phyloP scores from a whole-genome alignment of 2,888 invertebrate genomes.

The Junonia oenone region DNA sequence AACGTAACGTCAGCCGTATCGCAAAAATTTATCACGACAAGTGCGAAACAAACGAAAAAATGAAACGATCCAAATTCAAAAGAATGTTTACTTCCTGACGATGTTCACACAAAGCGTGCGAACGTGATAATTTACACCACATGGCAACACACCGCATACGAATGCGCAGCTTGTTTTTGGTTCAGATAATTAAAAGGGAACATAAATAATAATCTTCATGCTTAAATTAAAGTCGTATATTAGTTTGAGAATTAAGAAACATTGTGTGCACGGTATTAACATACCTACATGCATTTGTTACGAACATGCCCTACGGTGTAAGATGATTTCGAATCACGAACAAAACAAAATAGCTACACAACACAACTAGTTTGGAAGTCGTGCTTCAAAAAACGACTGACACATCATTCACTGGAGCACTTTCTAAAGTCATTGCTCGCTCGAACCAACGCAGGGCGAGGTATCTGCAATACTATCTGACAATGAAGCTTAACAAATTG shows the following conservation, averaged over 20 bases:
- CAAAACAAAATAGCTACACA: constrained; percentile 29
- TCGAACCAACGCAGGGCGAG: constrained; percentile 24
- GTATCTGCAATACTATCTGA: background rate
- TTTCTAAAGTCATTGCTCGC: constrained; percentile 44
- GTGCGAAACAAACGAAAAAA: constrained; percentile 8
- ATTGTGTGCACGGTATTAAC: background rate
- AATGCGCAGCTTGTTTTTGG: constrained; percentile 17
- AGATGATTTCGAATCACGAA: constrained; percentile 23
- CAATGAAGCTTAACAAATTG: background rate
- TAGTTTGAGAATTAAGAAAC: background rate
- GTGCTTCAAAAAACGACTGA: constrained; percentile 50
- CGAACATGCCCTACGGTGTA: constrained; percentile 19
- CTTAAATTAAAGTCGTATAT: background rate
- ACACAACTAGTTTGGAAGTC: constrained; percentile 55
- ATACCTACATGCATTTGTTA: background rate
- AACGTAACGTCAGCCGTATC: background rate
- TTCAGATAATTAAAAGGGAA: constrained; percentile 6
- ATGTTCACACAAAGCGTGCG: constrained; percentile 28
- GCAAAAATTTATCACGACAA: background rate
- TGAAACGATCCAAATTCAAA: constrained; percentile 9
- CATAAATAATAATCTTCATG: background rate
- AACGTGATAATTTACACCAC: constrained; percentile 27
- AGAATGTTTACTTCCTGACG: constrained; percentile 23
- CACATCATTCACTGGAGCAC: constrained; percentile 27
- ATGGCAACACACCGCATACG: constrained; percentile 14